These are phyloP conservation scores for Orycteropus afer DNA, from an alignment of 2,113 vertebrate genomes.

Conservation along the genomic window DNA sequence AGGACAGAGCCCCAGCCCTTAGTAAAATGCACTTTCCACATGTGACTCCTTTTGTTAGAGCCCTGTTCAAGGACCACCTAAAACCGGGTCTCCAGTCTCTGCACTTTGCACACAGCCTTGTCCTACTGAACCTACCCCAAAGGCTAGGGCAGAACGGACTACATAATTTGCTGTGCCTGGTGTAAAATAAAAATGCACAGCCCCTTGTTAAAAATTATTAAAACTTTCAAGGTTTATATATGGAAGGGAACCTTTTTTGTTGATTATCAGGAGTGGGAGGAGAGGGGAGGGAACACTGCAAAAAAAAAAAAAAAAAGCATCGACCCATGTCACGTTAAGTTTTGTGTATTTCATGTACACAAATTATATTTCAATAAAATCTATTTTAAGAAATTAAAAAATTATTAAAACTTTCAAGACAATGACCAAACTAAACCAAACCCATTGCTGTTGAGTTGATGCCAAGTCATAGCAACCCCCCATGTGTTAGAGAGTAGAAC, in stretches of 20 bases:
- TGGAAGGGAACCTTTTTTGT: too few relatives aligned
- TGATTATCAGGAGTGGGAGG: too few relatives aligned
- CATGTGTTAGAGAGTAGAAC: neutral
- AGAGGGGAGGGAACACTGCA: too few relatives aligned
- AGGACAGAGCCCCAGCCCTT: neutral
- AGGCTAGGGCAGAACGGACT: neutral
- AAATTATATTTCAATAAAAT: too few relatives aligned
- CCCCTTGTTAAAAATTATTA: constrained; percentile 15
- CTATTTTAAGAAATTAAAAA: too few relatives aligned
- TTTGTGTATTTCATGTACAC: too few relatives aligned
- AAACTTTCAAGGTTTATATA: neutral
- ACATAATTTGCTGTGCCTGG: neutral
- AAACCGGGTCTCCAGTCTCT: neutral
- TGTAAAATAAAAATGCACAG: neutral
- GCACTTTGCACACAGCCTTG: neutral
- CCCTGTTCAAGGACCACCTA: neutral
- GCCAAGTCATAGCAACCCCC: neutral
- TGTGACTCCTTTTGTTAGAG: neutral
- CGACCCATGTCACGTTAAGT: too few relatives aligned
- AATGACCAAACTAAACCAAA: neutral
- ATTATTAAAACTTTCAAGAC: neutral
- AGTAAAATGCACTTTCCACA: neutral
- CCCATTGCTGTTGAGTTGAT: neutral
- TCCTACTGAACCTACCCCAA: neutral
- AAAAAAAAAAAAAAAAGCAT: too few relatives aligned